Base-by-base conservation (phyloP, 2,888 invertebrate genomes). In the Deladenus siricidicola region DNA sequence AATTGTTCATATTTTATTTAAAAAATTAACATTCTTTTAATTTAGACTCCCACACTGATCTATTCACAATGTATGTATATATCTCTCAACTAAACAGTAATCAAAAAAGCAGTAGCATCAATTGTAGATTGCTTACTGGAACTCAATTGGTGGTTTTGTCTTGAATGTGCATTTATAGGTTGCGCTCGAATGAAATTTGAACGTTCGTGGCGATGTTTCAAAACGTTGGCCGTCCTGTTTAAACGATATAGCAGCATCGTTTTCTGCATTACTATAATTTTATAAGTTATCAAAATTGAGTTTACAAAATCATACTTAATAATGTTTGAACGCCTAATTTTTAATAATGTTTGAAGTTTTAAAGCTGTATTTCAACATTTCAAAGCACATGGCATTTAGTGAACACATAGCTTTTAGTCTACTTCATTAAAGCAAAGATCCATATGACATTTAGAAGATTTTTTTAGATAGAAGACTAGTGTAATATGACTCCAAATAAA, bases 141-240 rank as follows among this genome's bases (percentile, higher is more conserved):
- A 71, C 60, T 74, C 71, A 3, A 66, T 65, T 0, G 67, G 64
- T 21, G 76, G 76, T 52, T 69, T 70, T 19, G 68, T 63, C 24
- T 63, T 64, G 17, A 76, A 49, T 44, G 60, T 56, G n/a, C 75
- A 66, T 21, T 67, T 62, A 61, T 76, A 76, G 48, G 68, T 72
- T 53, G 68, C 62, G 63, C 77, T 70, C 2, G 68, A 64, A n/a
- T 65, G 65, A 52, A 71, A 70, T 59, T 76, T 76, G 39, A 76
- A 62, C 14, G 75, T 76, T 48, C 70, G 44, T 21, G 61, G 56
- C 1, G 72, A 74, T 8, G 75, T 74, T 24, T 72, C 68, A 50
- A 76, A 76, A 21, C 76, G 68, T 30, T 69, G 61, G 1, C 74
- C 76, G 56, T 76, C 76, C 60, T 74, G 71, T 61, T 76, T 76